Base-by-base conservation (phyloP, 2,797 vertebrate genomes). In the Prionace glauca region DNA sequence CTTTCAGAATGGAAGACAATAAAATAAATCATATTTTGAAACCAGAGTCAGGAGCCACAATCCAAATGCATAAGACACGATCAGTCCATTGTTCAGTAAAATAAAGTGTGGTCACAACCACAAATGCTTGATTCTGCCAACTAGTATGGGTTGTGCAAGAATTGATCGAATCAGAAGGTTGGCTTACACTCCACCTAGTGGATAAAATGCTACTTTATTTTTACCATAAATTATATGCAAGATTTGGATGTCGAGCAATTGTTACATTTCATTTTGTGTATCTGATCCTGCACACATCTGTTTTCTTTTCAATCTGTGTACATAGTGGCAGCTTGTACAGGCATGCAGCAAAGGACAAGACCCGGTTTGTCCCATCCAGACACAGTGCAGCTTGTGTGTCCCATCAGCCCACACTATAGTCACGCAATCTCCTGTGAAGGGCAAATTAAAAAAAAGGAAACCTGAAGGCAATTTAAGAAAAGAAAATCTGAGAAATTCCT, bases 151-250 rank as follows among this genome's bases (percentile, higher is more conserved):
- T 92, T 45, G 41, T 20, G 24, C 26, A 56, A 87, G 84, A 87
- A 62, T 50, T 50, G 24, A 90, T 32, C 60, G 45, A 50, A 60
- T 29, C 50, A 26, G 5, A 26, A 62, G 87, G 29, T 62, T 90
- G 87, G 26, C 60, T 90, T 56, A 32, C 41, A 10, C 93, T 26
- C 93, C 93, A 94, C 71, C 93, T 94, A 72, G 93, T 56, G 71
- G 90, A 41, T 36, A 36, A 92, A 92, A 92, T 41, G 62, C 90
- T 92, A 24, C 50, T 67, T 41, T 69, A 41, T 92, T n/a, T 65
- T 92, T 69, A 41, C 62, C 65, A 92, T n/a, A 92, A 92, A 69
- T 69, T 92, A 41, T 12, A 5, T 69, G 56, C 26, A 62, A 88
- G 86, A 60, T 12, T 90, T 36, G n/a, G n/a, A 92, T 24, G 45